Evolutionary conservation across 2,888 invertebrate species (phyloP).

Genomic region (Mesorhabditis spiculigera): DNA sequence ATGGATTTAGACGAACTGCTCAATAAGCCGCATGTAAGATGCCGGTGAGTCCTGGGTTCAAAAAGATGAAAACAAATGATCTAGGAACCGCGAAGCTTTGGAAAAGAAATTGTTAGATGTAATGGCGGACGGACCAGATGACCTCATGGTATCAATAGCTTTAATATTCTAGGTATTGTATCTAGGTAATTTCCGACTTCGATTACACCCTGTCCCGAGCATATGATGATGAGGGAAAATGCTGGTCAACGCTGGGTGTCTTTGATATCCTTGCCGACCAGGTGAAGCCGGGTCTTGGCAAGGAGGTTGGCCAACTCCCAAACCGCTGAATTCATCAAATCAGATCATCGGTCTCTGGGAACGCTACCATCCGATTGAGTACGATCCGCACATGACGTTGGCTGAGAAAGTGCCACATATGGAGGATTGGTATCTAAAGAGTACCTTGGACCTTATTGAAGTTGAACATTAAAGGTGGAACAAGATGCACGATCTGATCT

Average conservation of each 20-base stretch:
- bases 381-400: conserved; percentile 56
- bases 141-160: neutral
- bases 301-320: neutral
- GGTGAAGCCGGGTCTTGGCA: neutral
- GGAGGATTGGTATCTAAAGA: conserved; percentile 59
- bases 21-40: neutral
- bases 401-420: conserved; percentile 60
- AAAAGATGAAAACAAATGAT: neutral
- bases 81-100: neutral
- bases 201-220: neutral
- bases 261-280: neutral
- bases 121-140: neutral
- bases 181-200: conserved; percentile 3
- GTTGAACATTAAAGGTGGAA: neutral
- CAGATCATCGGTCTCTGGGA: conserved; percentile 9
- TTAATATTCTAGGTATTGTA: neutral
- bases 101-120: neutral
- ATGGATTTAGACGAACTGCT: neutral
- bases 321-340: neutral
- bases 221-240: neutral
- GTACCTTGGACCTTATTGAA: neutral
- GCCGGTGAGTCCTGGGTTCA: neutral
- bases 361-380: conserved; percentile 40
- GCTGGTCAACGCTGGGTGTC: neutral
- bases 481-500: neutral